Evolutionary conservation across 2,888 invertebrate genomes (phyloP).

Genomic region (Linnaemya vulpina): DNA sequence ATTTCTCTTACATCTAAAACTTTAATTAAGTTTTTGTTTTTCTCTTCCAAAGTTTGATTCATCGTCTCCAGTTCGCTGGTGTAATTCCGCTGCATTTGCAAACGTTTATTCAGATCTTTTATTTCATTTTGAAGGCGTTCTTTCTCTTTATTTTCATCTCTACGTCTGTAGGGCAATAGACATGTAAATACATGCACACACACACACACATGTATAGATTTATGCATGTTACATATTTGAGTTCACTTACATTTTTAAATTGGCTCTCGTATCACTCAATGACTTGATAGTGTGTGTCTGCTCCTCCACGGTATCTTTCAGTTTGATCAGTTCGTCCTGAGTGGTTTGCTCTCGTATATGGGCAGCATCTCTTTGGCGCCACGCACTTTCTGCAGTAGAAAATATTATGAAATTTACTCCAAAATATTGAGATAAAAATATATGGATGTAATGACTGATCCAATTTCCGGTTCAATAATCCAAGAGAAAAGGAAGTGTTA

Average conservation of each 20-base stretch:
- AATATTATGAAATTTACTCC: background rate
- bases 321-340: conserved; percentile 80
- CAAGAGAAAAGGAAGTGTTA: too few species aligned
- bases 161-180: conserved; percentile 57
- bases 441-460: too few species aligned
- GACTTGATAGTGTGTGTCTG: conserved; percentile 79
- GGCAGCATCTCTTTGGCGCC: conserved; percentile 82
- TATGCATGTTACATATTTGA: too few species aligned
- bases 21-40: conserved; percentile 81
- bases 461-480: too few species aligned
- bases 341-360: conserved; percentile 81
- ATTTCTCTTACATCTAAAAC: conserved; percentile 79
- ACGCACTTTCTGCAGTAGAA: conserved; percentile 79
- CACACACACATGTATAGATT: too few species aligned
- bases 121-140: conserved; percentile 81
- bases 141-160: conserved; percentile 80
- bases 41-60: conserved; percentile 79
- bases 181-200: background rate
- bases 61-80: conserved; percentile 81
- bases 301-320: conserved; percentile 79
- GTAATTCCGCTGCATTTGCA: conserved; percentile 81
- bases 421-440: too few species aligned
- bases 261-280: conserved; percentile 78
- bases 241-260: conserved; percentile 75
- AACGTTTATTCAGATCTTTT: conserved; percentile 79